Evolutionary conservation across 1,140 invertebrate genomes (phyloP).

Genomic region (Drosophila sucinea): DNA sequence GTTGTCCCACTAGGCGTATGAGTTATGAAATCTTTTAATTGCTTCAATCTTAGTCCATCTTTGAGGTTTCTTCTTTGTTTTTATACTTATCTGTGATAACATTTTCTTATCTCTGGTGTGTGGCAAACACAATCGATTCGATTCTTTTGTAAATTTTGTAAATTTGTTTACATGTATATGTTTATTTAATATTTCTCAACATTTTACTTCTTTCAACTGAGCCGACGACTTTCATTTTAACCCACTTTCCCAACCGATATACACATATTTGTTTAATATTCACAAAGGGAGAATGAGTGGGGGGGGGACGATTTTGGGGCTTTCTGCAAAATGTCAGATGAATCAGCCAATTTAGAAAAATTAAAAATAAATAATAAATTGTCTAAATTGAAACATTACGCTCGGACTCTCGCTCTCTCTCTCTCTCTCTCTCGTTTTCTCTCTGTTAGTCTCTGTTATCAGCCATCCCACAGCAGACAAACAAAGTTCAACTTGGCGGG

Average conservation of each 20-base stretch:
- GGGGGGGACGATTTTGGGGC: too few relatives aligned
- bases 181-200: slow-evolving; percentile 52
- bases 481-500: slow-evolving; percentile 60
- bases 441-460: slow-evolving; percentile 47
- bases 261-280: neutral
- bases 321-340: slow-evolving; percentile 38
- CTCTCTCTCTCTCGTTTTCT: neutral
- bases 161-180: slow-evolving; percentile 44
- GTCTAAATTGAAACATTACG: slow-evolving; percentile 64
- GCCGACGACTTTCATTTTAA: slow-evolving; percentile 66
- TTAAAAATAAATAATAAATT: slow-evolving; percentile 72
- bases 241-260: slow-evolving; percentile 53
- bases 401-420: slow-evolving; percentile 8
- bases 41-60: neutral
- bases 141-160: slow-evolving; percentile 33
- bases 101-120: slow-evolving; percentile 9
- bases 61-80: neutral
- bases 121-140: slow-evolving; percentile 64
- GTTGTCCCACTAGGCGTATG: too few relatives aligned
- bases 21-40: too few relatives aligned
- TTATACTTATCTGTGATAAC: slow-evolving; percentile 10
- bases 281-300: too few relatives aligned
- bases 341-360: slow-evolving; percentile 72
- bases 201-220: slow-evolving; percentile 37
- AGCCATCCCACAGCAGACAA: slow-evolving; percentile 14